Evolutionary conservation across 2,888 invertebrate genomes (phyloP).

Genomic region (Argyra leucocephala): DNA sequence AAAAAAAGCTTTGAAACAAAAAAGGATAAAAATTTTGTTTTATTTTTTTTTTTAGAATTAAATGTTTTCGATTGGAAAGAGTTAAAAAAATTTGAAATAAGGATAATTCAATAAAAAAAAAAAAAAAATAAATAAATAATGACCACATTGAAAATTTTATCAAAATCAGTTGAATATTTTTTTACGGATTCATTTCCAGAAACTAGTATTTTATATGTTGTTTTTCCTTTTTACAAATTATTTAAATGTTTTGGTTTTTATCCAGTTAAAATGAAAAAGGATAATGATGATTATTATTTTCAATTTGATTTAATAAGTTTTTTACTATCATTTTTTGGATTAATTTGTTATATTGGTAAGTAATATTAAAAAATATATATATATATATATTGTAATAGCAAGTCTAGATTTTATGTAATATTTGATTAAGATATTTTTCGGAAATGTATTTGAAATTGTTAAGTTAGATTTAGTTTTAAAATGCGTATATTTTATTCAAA

Average conservation of each 20-base stretch:
- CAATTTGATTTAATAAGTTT: conserved; percentile 23
- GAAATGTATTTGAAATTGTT: no score
- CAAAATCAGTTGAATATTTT: conserved; percentile 13
- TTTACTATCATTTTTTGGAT: conserved; percentile 17
- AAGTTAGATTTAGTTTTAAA: no score
- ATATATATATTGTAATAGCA: no score
- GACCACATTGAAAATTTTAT: conserved; percentile 10
- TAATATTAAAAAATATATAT: neutral
- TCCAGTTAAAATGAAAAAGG: conserved; percentile 27
- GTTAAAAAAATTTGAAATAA: no score
- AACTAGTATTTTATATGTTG: conserved; percentile 26
- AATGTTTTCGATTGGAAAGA: neutral
- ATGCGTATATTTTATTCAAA: no score
- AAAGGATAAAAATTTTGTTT: neutral
- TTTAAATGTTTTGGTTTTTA: conserved; percentile 28
- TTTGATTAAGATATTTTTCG: no score
- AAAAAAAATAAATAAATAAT: neutral
- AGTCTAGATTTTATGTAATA: no score
- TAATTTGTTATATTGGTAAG: conserved; percentile 24
- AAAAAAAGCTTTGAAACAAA: no score
- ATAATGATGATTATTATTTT: conserved; percentile 20
- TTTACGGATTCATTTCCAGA: conserved; percentile 20
- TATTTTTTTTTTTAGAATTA: neutral
- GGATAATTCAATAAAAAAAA: no score
- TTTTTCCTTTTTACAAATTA: conserved; percentile 30